Percentiles rank a stretch among this genome's conserved stretches.
Conservation (phyloP, 2,888 invertebrate species). For the Eupithecia subfuscata region DNA sequence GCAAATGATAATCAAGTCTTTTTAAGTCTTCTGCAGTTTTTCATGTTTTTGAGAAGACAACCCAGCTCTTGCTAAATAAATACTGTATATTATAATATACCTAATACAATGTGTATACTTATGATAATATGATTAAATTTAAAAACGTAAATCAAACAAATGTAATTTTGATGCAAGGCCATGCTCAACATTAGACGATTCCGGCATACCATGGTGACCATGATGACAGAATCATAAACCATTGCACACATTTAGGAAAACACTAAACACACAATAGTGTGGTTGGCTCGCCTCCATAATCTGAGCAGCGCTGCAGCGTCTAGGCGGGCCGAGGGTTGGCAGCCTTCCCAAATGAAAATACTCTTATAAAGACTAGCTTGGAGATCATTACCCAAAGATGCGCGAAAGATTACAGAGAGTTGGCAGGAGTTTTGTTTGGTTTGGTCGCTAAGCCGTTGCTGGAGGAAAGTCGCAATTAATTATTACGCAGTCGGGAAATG, state of each 20-base stretch:
- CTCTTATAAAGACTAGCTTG: conserved; percentile 29
- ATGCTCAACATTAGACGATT: neutral
- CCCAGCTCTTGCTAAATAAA: neutral
- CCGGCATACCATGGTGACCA: neutral
- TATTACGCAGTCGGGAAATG: neutral
- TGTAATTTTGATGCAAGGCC: neutral
- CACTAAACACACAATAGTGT: conserved; percentile 9
- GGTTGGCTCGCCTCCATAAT: conserved; percentile 35
- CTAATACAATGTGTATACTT: too few species aligned
- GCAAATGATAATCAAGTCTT: neutral
- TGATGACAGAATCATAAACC: conserved; percentile 6
- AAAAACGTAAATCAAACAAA: neutral
- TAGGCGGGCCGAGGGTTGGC: conserved; percentile 38
- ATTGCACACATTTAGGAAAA: conserved; percentile 42
- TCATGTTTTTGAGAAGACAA: neutral
- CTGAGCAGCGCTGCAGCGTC: conserved; percentile 8
- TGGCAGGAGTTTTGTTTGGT: conserved; percentile 6
- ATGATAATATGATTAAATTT: neutral
- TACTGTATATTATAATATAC: neutral
- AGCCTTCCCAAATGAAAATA: conserved; percentile 42
- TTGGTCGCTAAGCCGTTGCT: neutral
- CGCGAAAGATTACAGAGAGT: conserved; percentile 4
- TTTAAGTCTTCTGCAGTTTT: neutral
- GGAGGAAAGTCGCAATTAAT: conserved; percentile 3
- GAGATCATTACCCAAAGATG: conserved; percentile 16